Conservation (phyloP, 2,113 vertebrate species). For the Bufo gargarizans region DNA sequence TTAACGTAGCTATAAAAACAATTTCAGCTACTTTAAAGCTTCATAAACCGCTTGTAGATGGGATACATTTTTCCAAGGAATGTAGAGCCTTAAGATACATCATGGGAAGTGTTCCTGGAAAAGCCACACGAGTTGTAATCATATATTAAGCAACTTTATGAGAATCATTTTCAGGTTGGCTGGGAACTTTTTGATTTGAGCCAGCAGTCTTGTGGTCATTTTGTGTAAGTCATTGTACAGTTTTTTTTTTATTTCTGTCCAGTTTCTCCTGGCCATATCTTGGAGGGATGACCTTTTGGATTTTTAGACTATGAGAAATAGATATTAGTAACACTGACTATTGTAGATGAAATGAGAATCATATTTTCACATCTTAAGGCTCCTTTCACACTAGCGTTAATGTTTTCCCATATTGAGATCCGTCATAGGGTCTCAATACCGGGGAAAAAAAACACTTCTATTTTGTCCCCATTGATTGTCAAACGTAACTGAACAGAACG, state of each 20-base stretch:
- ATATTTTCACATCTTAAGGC: not conserved
- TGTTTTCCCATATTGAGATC: too few relatives aligned
- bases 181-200: slow-evolving; percentile 44
- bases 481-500: too few relatives aligned
- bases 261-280: slow-evolving; percentile 9
- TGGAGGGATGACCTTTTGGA: slow-evolving; percentile 25
- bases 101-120: slow-evolving; percentile 48
- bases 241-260: slow-evolving; percentile 21
- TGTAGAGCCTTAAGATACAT: slow-evolving; percentile 32
- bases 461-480: too few relatives aligned
- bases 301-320: slow-evolving; percentile 47
- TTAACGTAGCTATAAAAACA: slow-evolving; percentile 47
- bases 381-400: too few relatives aligned
- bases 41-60: slow-evolving; percentile 44
- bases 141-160: slow-evolving; percentile 46
- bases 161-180: slow-evolving; percentile 43
- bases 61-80: slow-evolving; percentile 48
- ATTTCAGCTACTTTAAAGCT: slow-evolving; percentile 47
- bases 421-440: too few relatives aligned
- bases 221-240: slow-evolving; percentile 28
- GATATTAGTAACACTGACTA: not conserved
- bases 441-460: too few relatives aligned
- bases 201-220: slow-evolving; percentile 48
- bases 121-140: slow-evolving; percentile 45
- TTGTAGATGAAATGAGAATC: not conserved